These are phyloP conservation scores for Hippocampus barbouri DNA, from an alignment of 2,113 vertebrate species.

Conservation along the genomic window DNA sequence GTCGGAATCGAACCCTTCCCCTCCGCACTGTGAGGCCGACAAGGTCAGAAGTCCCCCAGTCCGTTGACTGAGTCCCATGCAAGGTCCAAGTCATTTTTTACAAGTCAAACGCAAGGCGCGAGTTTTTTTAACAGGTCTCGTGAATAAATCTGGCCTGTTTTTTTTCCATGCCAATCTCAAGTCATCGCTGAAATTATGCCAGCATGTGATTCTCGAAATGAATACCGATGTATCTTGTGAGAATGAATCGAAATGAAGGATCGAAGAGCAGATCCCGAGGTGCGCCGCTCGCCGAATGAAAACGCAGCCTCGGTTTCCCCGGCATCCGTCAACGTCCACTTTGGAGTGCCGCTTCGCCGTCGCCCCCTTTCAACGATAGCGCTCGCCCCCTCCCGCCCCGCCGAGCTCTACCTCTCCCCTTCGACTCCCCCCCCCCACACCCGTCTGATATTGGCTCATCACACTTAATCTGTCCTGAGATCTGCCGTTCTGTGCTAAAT, in stretches of 20 bases:
- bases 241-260: not conserved
- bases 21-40: no score
- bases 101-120: no score
- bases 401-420: conserved; percentile 55
- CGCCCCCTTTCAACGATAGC: conserved; percentile 9
- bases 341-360: not conserved
- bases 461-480: conserved; percentile 99
- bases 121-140: not conserved
- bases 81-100: not conserved
- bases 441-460: conserved; percentile 97
- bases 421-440: conserved; percentile 75
- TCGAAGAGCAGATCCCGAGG: not conserved
- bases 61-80: not conserved
- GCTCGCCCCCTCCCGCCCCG: conserved; percentile 63
- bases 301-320: no score
- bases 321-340: not conserved
- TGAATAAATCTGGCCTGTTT: not conserved
- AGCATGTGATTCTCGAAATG: no score
- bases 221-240: no score
- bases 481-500: conserved; percentile 99
- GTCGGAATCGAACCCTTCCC: no score
- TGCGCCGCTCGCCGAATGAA: no score
- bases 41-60: no score
- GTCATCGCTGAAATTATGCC: no score
- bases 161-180: no score